A percentile compares a stretch with the other conserved stretches of the same genome.
Evolutionary conservation across 2,113 vertebrate species (phyloP).

Genomic region (Psittacus erithacus): DNA sequence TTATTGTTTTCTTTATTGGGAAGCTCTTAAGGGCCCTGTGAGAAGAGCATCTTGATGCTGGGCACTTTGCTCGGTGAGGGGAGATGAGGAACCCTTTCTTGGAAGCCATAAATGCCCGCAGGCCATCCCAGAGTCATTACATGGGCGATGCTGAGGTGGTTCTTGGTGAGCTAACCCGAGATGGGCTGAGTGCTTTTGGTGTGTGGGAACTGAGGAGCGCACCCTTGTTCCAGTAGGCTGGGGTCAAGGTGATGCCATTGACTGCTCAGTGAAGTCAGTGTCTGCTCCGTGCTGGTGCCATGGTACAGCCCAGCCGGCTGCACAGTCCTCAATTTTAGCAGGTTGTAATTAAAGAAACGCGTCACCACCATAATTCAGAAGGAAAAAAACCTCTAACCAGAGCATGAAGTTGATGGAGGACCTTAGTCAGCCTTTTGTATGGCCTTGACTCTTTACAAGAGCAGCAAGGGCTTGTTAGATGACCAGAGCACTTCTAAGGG

Average conservation of each 20-base stretch:
- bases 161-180: neutral
- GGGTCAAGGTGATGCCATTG: fast-evolving
- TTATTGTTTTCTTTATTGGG: too few species aligned
- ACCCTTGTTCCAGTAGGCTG: fast-evolving
- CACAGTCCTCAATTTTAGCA: fast-evolving
- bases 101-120: fast-evolving
- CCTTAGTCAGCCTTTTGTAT: fast-evolving
- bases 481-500: neutral
- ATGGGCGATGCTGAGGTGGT: fast-evolving
- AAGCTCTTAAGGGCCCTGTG: too few species aligned
- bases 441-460: neutral
- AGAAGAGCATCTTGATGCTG: neutral
- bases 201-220: neutral
- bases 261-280: fast-evolving
- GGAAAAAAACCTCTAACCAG: neutral
- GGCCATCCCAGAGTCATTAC: fast-evolving
- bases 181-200: fast-evolving
- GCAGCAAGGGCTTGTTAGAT: fast-evolving
- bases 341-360: neutral
- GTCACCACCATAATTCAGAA: fast-evolving
- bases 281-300: fast-evolving
- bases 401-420: fast-evolving
- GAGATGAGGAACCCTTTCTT: neutral
- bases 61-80: fast-evolving
- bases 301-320: neutral